Evolutionary conservation across 2,888 invertebrate genomes (phyloP), one percentile per base, ranked within the genome.

Genomic region (Drosophila meridionalis): DNA sequence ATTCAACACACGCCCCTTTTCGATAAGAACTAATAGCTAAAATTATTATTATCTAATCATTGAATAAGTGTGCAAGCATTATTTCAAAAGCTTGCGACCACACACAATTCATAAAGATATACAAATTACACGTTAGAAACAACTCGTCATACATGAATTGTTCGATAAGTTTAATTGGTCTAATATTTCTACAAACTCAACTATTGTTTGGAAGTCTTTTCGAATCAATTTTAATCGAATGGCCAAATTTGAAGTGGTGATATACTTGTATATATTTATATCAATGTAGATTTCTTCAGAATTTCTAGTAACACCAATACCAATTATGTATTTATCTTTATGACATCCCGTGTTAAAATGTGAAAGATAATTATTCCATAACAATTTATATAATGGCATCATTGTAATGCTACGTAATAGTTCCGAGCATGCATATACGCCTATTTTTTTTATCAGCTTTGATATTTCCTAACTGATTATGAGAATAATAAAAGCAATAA

Each of bases 381-480:
- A 28, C 12, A 45, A 20, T 20, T 20, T 20, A 20, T 20, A 20
- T 20, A 20, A 20, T 20, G 20, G 20, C 20, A 20, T 20, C 20
- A 20, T 20, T 20, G 20, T 20, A 20, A 20, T 20, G 20, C n/a
- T n/a, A 34, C 34, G 20, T 20, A 52, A 11, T 20, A 11, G 32
- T 52, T 34, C n/a, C 20, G 20, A 52, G 11, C 2, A 2, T 34
- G 6, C 2, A 20, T 32, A 50, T 48, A n/a, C 5, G 11, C 9
- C 32, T 30, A 30, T 26, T 3, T n/a, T 50, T 50, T 9, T n/a
- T 32, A 50, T 20, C 32, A 5, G 94, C 30, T 9, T 50, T n/a
- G 8, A 32, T 32, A 30, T 28, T 48, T 30, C 14, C 14, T 48
- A 30, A 7, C 8, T 30, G 4, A 9, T 14, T 4, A 8, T 4